A percentile compares a stretch with the other conserved stretches of the same genome.
phyloP scores from a whole-genome alignment of 2,888 invertebrate species.

The Zaprionus lineosus region DNA sequence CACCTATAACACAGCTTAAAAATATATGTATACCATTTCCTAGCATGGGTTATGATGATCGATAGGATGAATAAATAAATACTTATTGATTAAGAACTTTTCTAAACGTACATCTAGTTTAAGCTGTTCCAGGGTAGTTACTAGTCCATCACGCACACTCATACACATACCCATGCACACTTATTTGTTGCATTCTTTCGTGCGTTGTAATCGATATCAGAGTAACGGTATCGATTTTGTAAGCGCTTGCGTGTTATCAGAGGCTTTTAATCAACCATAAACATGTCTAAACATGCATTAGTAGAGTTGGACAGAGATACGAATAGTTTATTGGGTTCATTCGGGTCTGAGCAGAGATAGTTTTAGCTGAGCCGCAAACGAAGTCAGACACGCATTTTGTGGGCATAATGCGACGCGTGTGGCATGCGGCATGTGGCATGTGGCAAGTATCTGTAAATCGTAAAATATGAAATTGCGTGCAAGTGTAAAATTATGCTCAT shows the following conservation, averaged over 20 bases:
- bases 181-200: conserved; percentile 40
- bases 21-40: too few species aligned
- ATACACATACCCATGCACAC: background rate
- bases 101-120: background rate
- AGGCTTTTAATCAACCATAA: conserved; percentile 69
- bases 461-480: conserved; percentile 76
- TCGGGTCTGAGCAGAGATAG: conserved; percentile 2
- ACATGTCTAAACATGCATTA: conserved; percentile 61
- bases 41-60: too few species aligned
- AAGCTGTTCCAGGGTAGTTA: conserved; percentile 2
- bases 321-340: conserved; percentile 31
- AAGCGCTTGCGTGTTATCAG: conserved; percentile 63
- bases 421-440: conserved; percentile 22
- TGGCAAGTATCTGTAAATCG: conserved; percentile 56
- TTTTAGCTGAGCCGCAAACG: conserved; percentile 12
- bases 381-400: conserved; percentile 51
- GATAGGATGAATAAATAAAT: too few species aligned
- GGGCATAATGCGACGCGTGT: conserved; percentile 5
- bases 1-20: too few species aligned
- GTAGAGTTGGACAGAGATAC: conserved; percentile 16
- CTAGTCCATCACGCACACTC: background rate
- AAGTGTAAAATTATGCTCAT: conserved; percentile 67
- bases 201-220: conserved; percentile 32
- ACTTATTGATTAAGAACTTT: background rate
- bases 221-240: conserved; percentile 33